phyloP scores from a whole-genome alignment of 2,888 invertebrate species.

The Pristionchus maxplancki region DNA sequence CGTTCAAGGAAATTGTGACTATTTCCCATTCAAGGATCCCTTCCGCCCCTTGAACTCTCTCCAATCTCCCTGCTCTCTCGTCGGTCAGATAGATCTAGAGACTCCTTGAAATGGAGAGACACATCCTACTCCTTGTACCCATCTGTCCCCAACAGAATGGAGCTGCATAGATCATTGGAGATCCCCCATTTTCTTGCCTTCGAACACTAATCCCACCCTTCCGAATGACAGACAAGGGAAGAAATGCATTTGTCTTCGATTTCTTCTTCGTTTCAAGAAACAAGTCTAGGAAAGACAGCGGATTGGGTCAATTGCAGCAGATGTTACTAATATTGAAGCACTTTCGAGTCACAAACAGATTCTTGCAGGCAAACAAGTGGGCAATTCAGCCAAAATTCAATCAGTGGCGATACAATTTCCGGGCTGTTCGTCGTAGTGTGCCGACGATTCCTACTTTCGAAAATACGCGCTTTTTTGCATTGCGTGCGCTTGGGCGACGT shows the following conservation, averaged over 20 bases:
- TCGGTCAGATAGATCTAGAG: background rate
- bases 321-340: background rate
- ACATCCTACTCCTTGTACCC: background rate
- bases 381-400: conserved; percentile 15
- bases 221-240: background rate
- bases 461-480: background rate
- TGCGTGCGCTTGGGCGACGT: background rate
- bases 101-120: background rate
- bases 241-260: background rate
- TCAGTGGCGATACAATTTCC: background rate
- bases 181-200: background rate
- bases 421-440: background rate
- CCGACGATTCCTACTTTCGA: background rate
- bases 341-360: background rate
- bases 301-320: background rate
- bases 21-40: too few species aligned
- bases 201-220: conserved; percentile 22
- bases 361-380: background rate
- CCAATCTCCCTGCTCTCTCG: background rate
- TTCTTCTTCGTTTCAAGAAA: background rate
- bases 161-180: background rate
- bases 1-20: background rate
- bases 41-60: background rate
- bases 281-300: background rate
- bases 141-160: background rate